Evolutionary conservation across 2,113 vertebrate genomes (phyloP), one percentile per base, ranked within the genome.

Genomic region (Ramphastos sulfuratus): DNA sequence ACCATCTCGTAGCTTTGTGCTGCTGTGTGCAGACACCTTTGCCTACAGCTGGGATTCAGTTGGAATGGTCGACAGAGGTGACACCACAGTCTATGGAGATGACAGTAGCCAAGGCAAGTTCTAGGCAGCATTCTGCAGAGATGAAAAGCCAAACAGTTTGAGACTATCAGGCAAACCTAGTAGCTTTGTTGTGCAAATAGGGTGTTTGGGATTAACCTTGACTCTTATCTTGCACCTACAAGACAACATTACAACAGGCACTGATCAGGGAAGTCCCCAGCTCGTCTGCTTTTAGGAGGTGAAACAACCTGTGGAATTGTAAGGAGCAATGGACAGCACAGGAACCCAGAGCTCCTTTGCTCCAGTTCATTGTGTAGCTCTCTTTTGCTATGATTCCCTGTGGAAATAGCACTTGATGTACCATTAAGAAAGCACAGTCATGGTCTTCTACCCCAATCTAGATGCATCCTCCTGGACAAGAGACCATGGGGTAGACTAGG

Each of bases 1-100:
- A 16, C 18, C 3, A 3, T 15, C 23, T 25, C 33, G 0, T 12
- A 28, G 7, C 39, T 11, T 10, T 0, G 0, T 37, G 23, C 65
- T 0, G 0, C 15, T 12, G 6, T 8, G n/a, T n/a, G 1, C 4
- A 7, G 28, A 24, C 12, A 42, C 48, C 37, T 4, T 33, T 20
- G 28, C 19, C 60, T 42, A 4, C 30, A 50, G 59, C 30, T 1
- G 0, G 12, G 23, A 33, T 13, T 50, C 23, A 5, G 33, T 50
- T 50, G 4, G 18, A 37, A n/a, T 10, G 23, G 15, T 48, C 39
- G 46, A 55, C 64, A 72, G 8, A 12, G 23, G 48, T 39, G 66
- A 39, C 23, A 4, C 23, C 13, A 6, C 50, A 64, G 39, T 12
- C 52, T 39, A 1, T 20, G 10, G 42, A 28, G 33, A 30, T 30